phyloP scores from a whole-genome alignment of 2,888 invertebrate genomes.

The Netelia melanura region DNA sequence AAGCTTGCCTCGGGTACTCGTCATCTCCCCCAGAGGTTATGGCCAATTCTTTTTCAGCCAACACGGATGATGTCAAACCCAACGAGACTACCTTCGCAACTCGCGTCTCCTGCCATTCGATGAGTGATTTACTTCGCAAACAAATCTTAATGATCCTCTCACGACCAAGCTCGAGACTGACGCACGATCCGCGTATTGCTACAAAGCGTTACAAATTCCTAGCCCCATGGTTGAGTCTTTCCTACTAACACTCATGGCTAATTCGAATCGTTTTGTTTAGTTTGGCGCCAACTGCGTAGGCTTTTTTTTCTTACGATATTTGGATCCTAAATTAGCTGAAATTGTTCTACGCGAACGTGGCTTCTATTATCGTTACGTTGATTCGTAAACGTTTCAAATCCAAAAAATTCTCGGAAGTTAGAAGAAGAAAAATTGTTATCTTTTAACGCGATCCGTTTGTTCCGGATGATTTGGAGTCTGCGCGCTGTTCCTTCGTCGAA shows the following conservation, averaged over 20 bases:
- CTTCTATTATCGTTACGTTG: not conserved
- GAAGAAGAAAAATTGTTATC: not conserved
- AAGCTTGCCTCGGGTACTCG: not conserved
- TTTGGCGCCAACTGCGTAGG: not conserved
- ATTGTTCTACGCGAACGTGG: not conserved
- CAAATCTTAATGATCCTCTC: conserved; percentile 11
- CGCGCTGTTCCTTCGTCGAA: no score
- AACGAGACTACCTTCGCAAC: not conserved
- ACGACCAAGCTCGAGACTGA: conserved; percentile 27
- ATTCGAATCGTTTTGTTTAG: not conserved
- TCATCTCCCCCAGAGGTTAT: conserved; percentile 7
- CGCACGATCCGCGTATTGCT: conserved; percentile 23
- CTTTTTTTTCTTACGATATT: not conserved
- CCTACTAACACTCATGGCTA: not conserved
- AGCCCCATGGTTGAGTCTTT: not conserved
- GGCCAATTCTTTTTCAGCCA: conserved; percentile 11
- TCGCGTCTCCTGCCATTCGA: not conserved
- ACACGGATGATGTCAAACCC: not conserved
- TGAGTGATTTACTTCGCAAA: conserved; percentile 8
- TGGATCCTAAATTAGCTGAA: not conserved
- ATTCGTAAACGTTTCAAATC: not conserved
- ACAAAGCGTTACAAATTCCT: not conserved
- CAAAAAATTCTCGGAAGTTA: not conserved
- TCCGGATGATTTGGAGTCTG: no score
- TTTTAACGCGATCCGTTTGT: no score